Percentiles rank a stretch among this genome's conserved stretches.
Evolutionary conservation across 2,888 invertebrate genomes (phyloP).

Genomic region (Andrena minutula): DNA sequence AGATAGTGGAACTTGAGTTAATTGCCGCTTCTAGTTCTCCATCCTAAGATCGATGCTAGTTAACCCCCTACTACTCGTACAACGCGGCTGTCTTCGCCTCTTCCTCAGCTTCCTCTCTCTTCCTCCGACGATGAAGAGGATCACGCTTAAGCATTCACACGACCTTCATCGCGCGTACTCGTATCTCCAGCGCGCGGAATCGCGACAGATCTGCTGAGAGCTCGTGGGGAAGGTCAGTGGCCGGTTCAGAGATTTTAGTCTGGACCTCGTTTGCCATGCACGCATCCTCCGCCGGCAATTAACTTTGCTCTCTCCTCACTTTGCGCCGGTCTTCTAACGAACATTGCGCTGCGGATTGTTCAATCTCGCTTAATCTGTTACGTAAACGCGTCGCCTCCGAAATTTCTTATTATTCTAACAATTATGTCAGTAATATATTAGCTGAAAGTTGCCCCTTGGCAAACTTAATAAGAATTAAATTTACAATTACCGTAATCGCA

Average conservation of each 20-base stretch:
- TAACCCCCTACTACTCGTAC: slow-evolving; percentile 52
- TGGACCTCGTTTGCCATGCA: slow-evolving; percentile 15
- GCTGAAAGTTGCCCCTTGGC: too few species aligned
- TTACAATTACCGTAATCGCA: too few species aligned
- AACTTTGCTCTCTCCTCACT: slow-evolving; percentile 1
- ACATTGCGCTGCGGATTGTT: neutral
- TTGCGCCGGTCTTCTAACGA: neutral
- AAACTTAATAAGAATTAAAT: too few species aligned
- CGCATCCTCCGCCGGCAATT: slow-evolving; percentile 28
- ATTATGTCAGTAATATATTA: too few species aligned
- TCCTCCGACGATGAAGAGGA: slow-evolving; percentile 37
- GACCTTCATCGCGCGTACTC: slow-evolving; percentile 55
- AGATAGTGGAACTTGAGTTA: slow-evolving; percentile 59
- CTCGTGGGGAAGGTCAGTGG: slow-evolving; percentile 53
- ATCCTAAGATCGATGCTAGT: slow-evolving; percentile 68
- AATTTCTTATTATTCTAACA: too few species aligned
- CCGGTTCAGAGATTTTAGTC: slow-evolving; percentile 52
- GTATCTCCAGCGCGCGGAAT: slow-evolving; percentile 52
- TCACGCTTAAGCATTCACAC: slow-evolving; percentile 61
- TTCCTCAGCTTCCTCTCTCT: slow-evolving; percentile 45
- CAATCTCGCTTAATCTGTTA: neutral
- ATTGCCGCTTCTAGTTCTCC: slow-evolving; percentile 68
- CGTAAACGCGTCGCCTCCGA: too few species aligned
- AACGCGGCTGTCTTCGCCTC: slow-evolving; percentile 31
- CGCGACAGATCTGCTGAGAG: slow-evolving; percentile 36